A percentile compares a stretch with the other conserved stretches of the same genome.
Conservation (phyloP, 2,888 invertebrate genomes). For the Luperina nickerlii region DNA sequence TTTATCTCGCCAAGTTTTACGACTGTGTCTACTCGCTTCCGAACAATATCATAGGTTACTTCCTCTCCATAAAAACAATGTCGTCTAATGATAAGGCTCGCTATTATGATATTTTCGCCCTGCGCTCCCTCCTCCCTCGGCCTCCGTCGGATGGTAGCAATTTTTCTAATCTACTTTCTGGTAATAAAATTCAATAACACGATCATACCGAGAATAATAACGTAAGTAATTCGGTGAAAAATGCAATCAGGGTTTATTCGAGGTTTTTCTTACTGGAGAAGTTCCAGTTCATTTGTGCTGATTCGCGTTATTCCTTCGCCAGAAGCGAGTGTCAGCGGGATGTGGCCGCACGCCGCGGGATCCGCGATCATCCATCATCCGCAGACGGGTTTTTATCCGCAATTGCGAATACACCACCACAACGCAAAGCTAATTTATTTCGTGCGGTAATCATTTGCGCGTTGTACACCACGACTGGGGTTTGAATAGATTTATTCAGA, state of each 20-base stretch:
- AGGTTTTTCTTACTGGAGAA: constrained; percentile 34
- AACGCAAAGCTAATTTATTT: constrained; percentile 62
- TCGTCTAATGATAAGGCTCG: constrained; percentile 65
- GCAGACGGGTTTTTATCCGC: constrained; percentile 66
- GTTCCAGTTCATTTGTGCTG: constrained; percentile 44
- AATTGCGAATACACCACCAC: constrained; percentile 48
- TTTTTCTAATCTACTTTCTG: constrained; percentile 60
- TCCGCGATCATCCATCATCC: constrained; percentile 70
- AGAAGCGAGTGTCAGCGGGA: constrained; percentile 24
- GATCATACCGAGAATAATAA: constrained; percentile 54
- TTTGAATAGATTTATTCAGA: constrained; percentile 61
- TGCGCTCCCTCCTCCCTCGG: constrained; percentile 29
- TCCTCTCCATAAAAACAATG: constrained; percentile 71
- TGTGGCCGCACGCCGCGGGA: constrained; percentile 13
- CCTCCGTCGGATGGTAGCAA: constrained; percentile 14
- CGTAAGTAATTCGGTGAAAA: constrained; percentile 55
- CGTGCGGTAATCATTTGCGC: constrained; percentile 59
- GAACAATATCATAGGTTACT: constrained; percentile 69
- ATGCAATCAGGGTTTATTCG: constrained; percentile 53
- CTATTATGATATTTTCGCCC: constrained; percentile 64
- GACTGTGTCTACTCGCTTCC: constrained; percentile 64
- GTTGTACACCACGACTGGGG: constrained; percentile 45
- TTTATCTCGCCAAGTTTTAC: constrained; percentile 65
- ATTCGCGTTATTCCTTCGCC: constrained; percentile 22
- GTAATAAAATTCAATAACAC: constrained; percentile 55